Evolutionary conservation across 2,888 invertebrate species (phyloP).

Genomic region (Siphlonurus alternatus): DNA sequence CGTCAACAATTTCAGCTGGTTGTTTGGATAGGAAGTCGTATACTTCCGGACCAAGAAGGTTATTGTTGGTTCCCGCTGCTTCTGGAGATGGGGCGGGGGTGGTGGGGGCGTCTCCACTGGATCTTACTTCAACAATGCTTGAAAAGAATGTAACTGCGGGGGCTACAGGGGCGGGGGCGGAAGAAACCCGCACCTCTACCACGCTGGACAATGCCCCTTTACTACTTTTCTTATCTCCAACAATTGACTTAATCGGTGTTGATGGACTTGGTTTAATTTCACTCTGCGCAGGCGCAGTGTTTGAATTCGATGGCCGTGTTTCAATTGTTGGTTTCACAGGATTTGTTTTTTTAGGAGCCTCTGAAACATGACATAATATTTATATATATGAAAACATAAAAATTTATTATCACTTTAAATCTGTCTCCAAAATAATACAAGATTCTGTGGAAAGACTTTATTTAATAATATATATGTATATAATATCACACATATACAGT

Average conservation of each 20-base stretch:
- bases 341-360: constrained; percentile 3
- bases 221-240: constrained; percentile 22
- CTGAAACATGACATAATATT: too few relatives aligned
- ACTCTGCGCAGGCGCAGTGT: constrained; percentile 10
- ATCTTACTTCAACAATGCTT: constrained; percentile 15
- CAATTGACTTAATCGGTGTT: constrained; percentile 10
- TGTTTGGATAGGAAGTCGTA: constrained; percentile 45
- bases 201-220: constrained; percentile 12
- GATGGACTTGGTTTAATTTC: constrained; percentile 26
- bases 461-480: background rate
- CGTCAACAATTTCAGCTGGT: constrained; percentile 69
- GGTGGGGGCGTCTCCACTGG: constrained; percentile 7
- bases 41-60: constrained; percentile 24
- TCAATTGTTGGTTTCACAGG: constrained; percentile 17
- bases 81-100: background rate
- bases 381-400: too few relatives aligned
- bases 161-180: background rate
- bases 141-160: constrained; percentile 11
- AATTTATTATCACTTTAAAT: too few relatives aligned
- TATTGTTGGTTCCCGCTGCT: constrained; percentile 36
- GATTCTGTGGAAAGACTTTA: too few relatives aligned
- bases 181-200: constrained; percentile 12
- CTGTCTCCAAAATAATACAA: too few relatives aligned
- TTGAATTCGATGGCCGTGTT: constrained; percentile 17
- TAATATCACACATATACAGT: background rate